These are phyloP conservation scores for Bombyx huttoni DNA, from an alignment of 2,888 invertebrate genomes.

Conservation along the genomic window DNA sequence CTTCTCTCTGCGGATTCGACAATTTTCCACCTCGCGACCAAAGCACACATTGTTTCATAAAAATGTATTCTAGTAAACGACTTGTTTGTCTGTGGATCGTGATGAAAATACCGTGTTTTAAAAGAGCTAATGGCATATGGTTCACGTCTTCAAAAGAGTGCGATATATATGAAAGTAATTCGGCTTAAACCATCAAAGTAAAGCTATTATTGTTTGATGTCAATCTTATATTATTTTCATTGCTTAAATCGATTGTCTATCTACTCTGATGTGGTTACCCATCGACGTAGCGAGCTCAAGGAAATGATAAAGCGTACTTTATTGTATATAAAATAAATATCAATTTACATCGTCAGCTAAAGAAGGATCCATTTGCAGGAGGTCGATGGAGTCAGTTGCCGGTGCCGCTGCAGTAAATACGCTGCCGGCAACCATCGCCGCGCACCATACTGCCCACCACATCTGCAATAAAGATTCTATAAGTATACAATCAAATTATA, in stretches of 20 bases:
- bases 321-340: no score
- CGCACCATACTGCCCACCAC: constrained; percentile 63
- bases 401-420: constrained; percentile 43
- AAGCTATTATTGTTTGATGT: not conserved
- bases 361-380: constrained; percentile 49
- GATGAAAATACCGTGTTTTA: not conserved
- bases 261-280: no score
- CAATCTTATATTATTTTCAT: no score
- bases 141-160: not conserved
- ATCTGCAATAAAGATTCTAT: constrained; percentile 25
- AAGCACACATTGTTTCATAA: constrained; percentile 13
- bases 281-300: no score
- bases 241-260: no score
- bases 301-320: no score
- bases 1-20: constrained; percentile 13
- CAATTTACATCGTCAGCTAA: constrained; percentile 51
- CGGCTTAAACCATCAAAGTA: not conserved
- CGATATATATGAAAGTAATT: not conserved
- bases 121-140: not conserved
- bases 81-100: constrained; percentile 2
- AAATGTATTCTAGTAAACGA: constrained; percentile 13
- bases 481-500: not conserved
- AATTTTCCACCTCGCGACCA: constrained; percentile 29
- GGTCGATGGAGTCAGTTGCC: constrained; percentile 38
- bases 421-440: constrained; percentile 41